These are phyloP conservation scores for Phytoseiulus persimilis DNA, from an alignment of 2,888 invertebrate genomes.

Conservation along the genomic window DNA sequence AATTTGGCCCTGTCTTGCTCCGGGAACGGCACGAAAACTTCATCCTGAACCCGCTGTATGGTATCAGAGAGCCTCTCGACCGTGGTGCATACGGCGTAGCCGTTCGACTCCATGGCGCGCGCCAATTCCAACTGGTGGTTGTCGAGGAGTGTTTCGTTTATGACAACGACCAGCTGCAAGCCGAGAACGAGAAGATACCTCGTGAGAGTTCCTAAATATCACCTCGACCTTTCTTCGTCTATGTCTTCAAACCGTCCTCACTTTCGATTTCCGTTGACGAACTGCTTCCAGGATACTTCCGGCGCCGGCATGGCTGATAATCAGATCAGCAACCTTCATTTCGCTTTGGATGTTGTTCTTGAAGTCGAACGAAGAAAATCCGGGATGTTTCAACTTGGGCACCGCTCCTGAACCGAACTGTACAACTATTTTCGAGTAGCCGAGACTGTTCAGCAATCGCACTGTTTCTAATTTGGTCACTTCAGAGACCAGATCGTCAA, in stretches of 20 bases:
- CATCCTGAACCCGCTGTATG: constrained; percentile 13
- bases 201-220: background rate
- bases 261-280: constrained; percentile 16
- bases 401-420: constrained; percentile 35
- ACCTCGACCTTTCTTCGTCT: background rate
- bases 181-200: background rate
- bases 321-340: constrained; percentile 5
- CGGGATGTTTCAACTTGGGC: constrained; percentile 7
- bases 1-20: constrained; percentile 32
- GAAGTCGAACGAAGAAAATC: background rate
- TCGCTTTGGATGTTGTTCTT: constrained; percentile 1
- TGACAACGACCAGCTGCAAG: constrained; percentile 20
- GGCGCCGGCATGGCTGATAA: constrained; percentile 19
- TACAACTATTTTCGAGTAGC: constrained; percentile 8
- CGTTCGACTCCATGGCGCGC: constrained; percentile 1
- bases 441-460: background rate
- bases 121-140: constrained; percentile 32
- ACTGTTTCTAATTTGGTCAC: constrained; percentile 33
- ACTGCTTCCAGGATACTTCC: constrained; percentile 29
- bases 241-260: background rate
- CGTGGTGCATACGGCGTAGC: constrained; percentile 7
- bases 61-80: background rate
- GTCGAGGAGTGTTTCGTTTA: constrained; percentile 19
- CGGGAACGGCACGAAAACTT: constrained; percentile 32
- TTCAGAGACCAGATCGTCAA: constrained; percentile 13